Percentiles rank a stretch among this genome's conserved stretches.
phyloP scores from a whole-genome alignment of 2,888 invertebrate genomes.

The Hydropsyche betteni region DNA sequence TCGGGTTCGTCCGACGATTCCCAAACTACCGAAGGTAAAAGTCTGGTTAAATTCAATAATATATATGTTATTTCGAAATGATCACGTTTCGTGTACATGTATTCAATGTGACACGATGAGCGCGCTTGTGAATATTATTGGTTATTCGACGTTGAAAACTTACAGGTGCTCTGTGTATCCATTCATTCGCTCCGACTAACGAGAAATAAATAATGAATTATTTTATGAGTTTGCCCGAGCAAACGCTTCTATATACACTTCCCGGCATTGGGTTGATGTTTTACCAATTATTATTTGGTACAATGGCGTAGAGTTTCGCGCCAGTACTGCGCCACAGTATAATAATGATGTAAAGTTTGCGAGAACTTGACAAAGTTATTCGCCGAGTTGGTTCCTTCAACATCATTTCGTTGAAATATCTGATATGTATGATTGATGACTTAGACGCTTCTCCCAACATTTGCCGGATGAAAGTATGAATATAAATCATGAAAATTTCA shows the following conservation, averaged over 20 bases:
- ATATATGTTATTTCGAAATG: too few relatives aligned
- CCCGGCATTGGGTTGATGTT: background rate
- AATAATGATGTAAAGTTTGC: slow-evolving; percentile 34
- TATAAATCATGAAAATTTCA: slow-evolving; percentile 37
- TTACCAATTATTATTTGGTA: slow-evolving; percentile 31
- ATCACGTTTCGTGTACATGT: too few relatives aligned
- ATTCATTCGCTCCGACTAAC: too few relatives aligned
- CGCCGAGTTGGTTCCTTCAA: slow-evolving; percentile 38
- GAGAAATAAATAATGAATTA: too few relatives aligned
- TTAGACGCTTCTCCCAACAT: slow-evolving; percentile 23
- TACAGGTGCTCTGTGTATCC: too few relatives aligned
- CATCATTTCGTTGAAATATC: slow-evolving; percentile 39
- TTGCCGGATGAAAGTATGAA: slow-evolving; percentile 34
- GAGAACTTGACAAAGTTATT: slow-evolving; percentile 39
- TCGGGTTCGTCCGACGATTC: slow-evolving; percentile 15
- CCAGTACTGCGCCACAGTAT: slow-evolving; percentile 20
- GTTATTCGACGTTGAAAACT: too few relatives aligned
- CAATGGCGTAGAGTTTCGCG: slow-evolving; percentile 19
- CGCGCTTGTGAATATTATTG: too few relatives aligned
- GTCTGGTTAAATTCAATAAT: too few relatives aligned
- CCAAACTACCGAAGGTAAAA: background rate
- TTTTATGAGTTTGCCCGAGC: too few relatives aligned
- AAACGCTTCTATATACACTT: too few relatives aligned
- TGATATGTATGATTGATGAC: slow-evolving; percentile 40
- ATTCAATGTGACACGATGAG: too few relatives aligned